Base-by-base conservation (phyloP, 2,113 vertebrate species). In the Pelmatolapia mariae region DNA sequence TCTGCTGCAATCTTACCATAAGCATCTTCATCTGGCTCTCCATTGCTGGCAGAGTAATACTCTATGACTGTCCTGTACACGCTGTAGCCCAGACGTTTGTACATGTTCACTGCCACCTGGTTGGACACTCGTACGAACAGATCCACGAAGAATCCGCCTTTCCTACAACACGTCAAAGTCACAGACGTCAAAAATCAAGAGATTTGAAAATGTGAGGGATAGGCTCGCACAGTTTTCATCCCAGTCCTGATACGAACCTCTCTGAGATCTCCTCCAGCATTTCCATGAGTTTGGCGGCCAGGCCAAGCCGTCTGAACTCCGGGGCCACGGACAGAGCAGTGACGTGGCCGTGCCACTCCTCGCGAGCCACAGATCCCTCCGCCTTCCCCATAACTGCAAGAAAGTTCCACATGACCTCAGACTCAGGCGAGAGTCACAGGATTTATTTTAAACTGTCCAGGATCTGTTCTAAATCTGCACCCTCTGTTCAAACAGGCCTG, bases 81-180 rank as follows among this genome's bases (percentile, higher is more conserved):
- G 0, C 98, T 99, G 97, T 99, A 99, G 87, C 98, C 98, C 18
- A 99, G 91, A 76, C 98, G 98, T 68, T 98, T 98, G 89, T 99
- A 99, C 98, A 99, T 99, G 94, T 98, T 99, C 33, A 99, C 99
- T 0, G 98, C 99, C 84, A 99, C 99, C 84, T 99, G 98, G 93
- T 99, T 99, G 57, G 99, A 99, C 2, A 99, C 99, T 79, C 98
- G 97, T 71, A 99, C 99, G 29, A 99, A 99, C 19, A 99, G 97
- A 87, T 99, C 98, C 1, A 99, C 97, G 19, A 99, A 99, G 96
- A 99, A 99, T 19, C 98, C 98, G 29, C 98, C 99, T 91, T 99
- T 99, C 97, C 99, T 97, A 88, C 45, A 11, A 59, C 5, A 83
- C 10, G 22, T 29, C 15, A 78, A 73, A 73, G 18, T 52, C 45